These are phyloP conservation scores for Speoplatyrhinus poulsoni DNA, from an alignment of 2,113 vertebrate genomes.

Conservation along the genomic window DNA sequence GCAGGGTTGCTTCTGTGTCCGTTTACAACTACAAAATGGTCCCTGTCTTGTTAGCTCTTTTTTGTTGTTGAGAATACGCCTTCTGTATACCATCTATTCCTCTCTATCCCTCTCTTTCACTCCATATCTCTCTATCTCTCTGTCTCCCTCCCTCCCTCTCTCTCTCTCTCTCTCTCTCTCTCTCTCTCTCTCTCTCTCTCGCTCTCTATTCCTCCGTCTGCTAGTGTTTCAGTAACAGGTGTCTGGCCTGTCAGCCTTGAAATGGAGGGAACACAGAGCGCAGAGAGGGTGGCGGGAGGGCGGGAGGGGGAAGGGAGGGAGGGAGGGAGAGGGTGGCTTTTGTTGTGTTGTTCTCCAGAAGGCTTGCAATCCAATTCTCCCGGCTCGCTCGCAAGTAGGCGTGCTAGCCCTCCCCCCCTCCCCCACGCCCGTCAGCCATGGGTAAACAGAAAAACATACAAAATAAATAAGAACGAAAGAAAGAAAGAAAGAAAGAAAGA, in stretches of 20 bases:
- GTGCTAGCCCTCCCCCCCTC: background rate
- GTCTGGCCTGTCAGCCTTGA: conserved; percentile 54
- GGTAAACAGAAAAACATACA: too few relatives aligned
- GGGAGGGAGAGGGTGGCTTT: conserved; percentile 30
- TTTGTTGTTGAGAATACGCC: background rate
- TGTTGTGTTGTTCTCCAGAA: conserved; percentile 51
- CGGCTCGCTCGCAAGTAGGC: background rate
- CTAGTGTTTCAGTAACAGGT: conserved; percentile 64
- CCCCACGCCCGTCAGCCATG: too few relatives aligned
- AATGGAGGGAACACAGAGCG: conserved; percentile 52
- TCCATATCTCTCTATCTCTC: background rate
- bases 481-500: too few relatives aligned
- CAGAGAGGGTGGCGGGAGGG: conserved; percentile 4
- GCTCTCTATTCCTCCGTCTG: background rate
- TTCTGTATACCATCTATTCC: conserved; percentile 12
- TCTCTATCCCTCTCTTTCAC: background rate
- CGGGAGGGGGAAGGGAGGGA: conserved; percentile 11
- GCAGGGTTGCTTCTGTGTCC: background rate
- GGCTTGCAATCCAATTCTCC: conserved; percentile 45
- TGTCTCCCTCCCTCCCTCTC: background rate
- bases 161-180: conserved; percentile 1
- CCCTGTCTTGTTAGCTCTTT: background rate
- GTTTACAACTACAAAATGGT: background rate
- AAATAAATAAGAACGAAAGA: too few relatives aligned
- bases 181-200: background rate